Evolutionary conservation across 2,797 vertebrate species (phyloP).

Genomic region (Dendrocincla tyrannina): DNA sequence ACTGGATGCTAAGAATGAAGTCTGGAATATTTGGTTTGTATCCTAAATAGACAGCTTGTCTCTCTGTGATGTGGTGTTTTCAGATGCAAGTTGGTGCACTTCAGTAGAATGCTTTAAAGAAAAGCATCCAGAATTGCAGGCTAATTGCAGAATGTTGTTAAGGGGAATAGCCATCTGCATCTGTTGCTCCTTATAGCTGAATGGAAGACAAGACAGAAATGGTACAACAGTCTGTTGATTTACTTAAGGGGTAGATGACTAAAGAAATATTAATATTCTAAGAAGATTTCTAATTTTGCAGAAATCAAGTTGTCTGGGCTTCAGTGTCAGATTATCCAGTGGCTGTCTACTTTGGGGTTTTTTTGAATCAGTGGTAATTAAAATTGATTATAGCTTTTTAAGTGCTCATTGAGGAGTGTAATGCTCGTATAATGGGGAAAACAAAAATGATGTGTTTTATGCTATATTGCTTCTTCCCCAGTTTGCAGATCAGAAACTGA

Average conservation of each 20-base stretch:
- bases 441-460: background rate
- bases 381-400: background rate
- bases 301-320: background rate
- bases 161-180: background rate
- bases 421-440: background rate
- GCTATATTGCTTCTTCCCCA: slow-evolving; percentile 56
- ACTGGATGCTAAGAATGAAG: background rate
- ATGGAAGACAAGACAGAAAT: background rate
- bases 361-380: background rate
- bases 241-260: background rate
- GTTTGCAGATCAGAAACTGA: slow-evolving; percentile 87
- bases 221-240: background rate
- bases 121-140: background rate
- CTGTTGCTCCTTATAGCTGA: background rate
- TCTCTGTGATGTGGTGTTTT: background rate
- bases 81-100: background rate
- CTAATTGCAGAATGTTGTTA: background rate
- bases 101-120: background rate
- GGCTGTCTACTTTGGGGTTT: background rate
- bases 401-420: background rate
- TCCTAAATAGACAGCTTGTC: background rate
- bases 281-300: background rate
- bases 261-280: background rate
- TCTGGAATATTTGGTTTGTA: background rate
- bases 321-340: background rate